Conservation (phyloP, 2,888 invertebrate genomes). For the Andrena minutula region DNA sequence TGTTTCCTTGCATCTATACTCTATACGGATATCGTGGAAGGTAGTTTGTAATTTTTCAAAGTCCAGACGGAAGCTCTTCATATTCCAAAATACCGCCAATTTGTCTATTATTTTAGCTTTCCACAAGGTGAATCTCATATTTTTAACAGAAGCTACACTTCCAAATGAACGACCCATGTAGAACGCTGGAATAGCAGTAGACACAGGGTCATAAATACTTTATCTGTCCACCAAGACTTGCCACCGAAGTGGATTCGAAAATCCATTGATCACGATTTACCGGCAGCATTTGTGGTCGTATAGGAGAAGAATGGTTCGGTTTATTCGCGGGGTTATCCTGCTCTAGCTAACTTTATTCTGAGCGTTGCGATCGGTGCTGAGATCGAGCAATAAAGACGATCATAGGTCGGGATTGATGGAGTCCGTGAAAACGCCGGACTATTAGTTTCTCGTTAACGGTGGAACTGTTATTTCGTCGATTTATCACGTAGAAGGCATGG, state of each 20-base stretch:
- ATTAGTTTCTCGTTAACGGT: constrained; percentile 1
- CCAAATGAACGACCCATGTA: background rate
- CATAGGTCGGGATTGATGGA: constrained; percentile 12
- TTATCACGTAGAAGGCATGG: background rate
- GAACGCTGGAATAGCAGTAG: background rate
- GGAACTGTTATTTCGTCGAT: background rate
- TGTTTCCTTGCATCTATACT: too few species aligned
- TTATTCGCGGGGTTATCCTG: background rate
- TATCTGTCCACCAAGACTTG: constrained; percentile 44
- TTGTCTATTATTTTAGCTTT: too few species aligned
- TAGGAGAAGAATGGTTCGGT: background rate
- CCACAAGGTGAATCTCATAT: too few species aligned
- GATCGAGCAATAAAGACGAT: constrained; percentile 17
- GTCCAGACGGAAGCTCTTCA: too few species aligned
- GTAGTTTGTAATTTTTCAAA: too few species aligned
- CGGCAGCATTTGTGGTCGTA: background rate
- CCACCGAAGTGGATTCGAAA: constrained; percentile 6
- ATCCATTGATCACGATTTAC: constrained; percentile 39
- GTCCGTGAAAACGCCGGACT: background rate
- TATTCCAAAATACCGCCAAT: too few species aligned
- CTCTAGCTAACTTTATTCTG: background rate
- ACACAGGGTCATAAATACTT: constrained; percentile 52
- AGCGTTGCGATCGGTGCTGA: background rate
- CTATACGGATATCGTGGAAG: too few species aligned
- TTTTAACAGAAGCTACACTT: too few species aligned